A percentile compares a stretch with the other conserved stretches of the same genome.
Conservation (phyloP, 2,113 vertebrate genomes). For the Podarcis raffonei region DNA sequence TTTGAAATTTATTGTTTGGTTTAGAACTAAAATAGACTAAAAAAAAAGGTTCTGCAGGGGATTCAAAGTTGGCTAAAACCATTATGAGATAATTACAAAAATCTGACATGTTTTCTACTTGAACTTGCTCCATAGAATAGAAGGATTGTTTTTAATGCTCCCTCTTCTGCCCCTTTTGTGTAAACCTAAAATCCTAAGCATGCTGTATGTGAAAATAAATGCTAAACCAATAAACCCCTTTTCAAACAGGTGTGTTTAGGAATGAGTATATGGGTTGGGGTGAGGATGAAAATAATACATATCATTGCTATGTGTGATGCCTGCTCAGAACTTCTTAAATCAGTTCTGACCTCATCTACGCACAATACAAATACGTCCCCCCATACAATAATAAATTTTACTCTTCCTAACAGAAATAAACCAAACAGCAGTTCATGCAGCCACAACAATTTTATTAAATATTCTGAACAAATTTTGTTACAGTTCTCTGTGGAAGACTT, state of each 20-base stretch:
- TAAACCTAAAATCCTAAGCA: not conserved
- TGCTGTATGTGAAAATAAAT: not conserved
- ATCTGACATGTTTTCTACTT: conserved; percentile 70
- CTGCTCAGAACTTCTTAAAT: conserved; percentile 70
- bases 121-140: conserved; percentile 59
- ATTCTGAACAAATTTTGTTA: conserved; percentile 48
- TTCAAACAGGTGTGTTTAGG: conserved; percentile 55
- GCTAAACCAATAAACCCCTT: conserved; percentile 64
- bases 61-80: conserved; percentile 50
- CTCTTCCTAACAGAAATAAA: conserved; percentile 34
- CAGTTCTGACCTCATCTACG: conserved; percentile 69
- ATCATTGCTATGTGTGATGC: conserved; percentile 68
- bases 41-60: conserved; percentile 21
- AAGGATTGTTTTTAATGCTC: not conserved
- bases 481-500: conserved; percentile 35
- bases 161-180: not conserved
- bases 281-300: not conserved
- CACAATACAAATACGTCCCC: conserved; percentile 10
- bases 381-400: conserved; percentile 28
- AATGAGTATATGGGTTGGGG: not conserved
- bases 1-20: conserved; percentile 46
- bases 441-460: conserved; percentile 52
- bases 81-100: conserved; percentile 64
- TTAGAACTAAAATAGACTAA: not conserved
- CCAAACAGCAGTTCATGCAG: conserved; percentile 29